Evolutionary conservation across 2,888 invertebrate genomes (phyloP).

Genomic region (Sminthurinus aureus): DNA sequence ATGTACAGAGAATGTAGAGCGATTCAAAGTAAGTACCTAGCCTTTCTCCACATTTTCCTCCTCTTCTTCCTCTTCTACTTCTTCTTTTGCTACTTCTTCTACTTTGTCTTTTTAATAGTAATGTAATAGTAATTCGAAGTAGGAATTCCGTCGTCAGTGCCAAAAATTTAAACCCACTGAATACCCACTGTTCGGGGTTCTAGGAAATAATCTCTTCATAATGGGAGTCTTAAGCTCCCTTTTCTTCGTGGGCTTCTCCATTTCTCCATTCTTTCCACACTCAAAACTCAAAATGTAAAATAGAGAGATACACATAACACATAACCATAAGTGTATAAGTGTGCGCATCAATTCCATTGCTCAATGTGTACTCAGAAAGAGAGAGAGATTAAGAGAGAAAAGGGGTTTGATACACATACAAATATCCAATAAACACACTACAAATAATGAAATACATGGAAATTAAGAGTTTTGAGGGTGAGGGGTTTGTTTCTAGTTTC

Average conservation of each 20-base stretch:
- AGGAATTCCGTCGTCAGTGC: neutral
- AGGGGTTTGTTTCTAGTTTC: neutral
- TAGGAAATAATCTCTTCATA: conserved; percentile 19
- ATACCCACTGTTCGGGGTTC: neutral
- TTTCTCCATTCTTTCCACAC: neutral
- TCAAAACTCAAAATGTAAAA: neutral
- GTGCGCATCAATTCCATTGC: neutral
- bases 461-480: neutral
- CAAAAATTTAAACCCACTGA: neutral
- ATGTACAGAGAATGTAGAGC: neutral
- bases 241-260: neutral
- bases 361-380: too few species aligned
- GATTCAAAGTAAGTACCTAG: neutral
- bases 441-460: too few species aligned
- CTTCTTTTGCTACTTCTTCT: neutral
- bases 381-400: neutral
- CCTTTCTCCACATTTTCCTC: neutral
- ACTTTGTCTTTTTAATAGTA: neutral
- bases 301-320: neutral
- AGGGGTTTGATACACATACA: neutral
- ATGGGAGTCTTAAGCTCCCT: conserved; percentile 5
- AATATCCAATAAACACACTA: too few species aligned
- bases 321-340: too few species aligned
- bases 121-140: neutral
- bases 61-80: neutral